Percentiles rank a stretch among this genome's conserved stretches.
Conservation (phyloP, 1,140 invertebrate species). For the Coelopa frigida region DNA sequence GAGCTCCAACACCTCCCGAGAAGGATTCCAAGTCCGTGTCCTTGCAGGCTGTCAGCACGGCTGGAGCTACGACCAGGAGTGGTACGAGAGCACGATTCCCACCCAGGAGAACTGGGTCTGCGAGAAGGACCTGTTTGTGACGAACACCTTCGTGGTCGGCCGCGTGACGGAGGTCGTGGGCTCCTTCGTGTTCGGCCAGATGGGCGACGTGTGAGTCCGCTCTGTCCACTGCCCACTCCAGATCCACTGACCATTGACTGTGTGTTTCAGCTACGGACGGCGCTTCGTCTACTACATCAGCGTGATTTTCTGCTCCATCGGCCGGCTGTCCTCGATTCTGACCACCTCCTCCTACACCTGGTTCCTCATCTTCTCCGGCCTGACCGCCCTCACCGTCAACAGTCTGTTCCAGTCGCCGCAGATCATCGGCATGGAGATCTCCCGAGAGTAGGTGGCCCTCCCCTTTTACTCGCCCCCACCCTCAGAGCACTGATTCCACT, state of each 20-base stretch:
- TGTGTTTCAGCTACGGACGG: constrained; percentile 45
- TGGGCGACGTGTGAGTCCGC: constrained; percentile 50
- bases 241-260: background rate
- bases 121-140: constrained; percentile 46
- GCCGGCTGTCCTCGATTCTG: constrained; percentile 43
- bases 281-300: constrained; percentile 46
- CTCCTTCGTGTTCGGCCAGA: constrained; percentile 48
- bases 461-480: background rate
- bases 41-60: constrained; percentile 45
- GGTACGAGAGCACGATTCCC: constrained; percentile 46
- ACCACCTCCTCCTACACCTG: constrained; percentile 43
- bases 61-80: constrained; percentile 50
- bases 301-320: constrained; percentile 42
- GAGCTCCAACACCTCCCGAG: no score
- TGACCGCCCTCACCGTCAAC: constrained; percentile 44
- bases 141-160: constrained; percentile 48
- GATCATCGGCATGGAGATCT: constrained; percentile 48
- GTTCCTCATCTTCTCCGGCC: constrained; percentile 45
- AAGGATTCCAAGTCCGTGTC: background rate
- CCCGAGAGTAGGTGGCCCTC: constrained; percentile 40
- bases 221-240: background rate
- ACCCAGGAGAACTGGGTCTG: constrained; percentile 52
- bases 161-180: constrained; percentile 50
- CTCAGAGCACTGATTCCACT: background rate
- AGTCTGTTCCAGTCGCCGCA: constrained; percentile 49